These are phyloP conservation scores for Pantherophis guttatus DNA, from an alignment of 2,113 vertebrate genomes.

Conservation along the genomic window DNA sequence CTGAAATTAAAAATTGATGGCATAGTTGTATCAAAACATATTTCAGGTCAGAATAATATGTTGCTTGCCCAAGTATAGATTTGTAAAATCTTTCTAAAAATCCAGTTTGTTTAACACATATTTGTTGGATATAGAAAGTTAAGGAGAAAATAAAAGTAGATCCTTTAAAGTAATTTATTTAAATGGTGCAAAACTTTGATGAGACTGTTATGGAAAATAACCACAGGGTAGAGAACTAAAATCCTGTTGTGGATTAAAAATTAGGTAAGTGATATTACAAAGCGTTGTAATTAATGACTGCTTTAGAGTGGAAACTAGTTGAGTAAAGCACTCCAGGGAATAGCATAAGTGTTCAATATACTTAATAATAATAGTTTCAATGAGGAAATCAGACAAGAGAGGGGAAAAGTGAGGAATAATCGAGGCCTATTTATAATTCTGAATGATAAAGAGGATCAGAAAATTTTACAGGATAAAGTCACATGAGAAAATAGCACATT, in stretches of 20 bases:
- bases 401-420: slow-evolving; percentile 30
- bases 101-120: slow-evolving; percentile 16
- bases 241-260: slow-evolving; percentile 62
- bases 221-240: slow-evolving; percentile 47
- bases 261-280: slow-evolving; percentile 56
- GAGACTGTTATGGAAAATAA: slow-evolving; percentile 58
- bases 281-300: slow-evolving; percentile 52
- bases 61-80: not conserved
- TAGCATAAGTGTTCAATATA: slow-evolving; percentile 56
- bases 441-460: slow-evolving; percentile 26
- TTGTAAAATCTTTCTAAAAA: slow-evolving; percentile 28
- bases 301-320: slow-evolving; percentile 43
- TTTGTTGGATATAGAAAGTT: slow-evolving; percentile 35
- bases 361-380: slow-evolving; percentile 53
- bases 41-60: slow-evolving; percentile 30
- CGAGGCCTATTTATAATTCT: slow-evolving; percentile 17
- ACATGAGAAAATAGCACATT: slow-evolving; percentile 4
- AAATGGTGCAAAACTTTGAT: slow-evolving; percentile 47
- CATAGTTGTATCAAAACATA: not conserved
- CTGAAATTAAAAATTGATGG: not conserved
- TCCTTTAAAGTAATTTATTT: slow-evolving; percentile 33
- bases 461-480: slow-evolving; percentile 13
- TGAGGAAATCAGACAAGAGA: slow-evolving; percentile 20
- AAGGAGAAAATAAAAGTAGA: slow-evolving; percentile 17
- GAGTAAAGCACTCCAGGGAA: slow-evolving; percentile 50